Percentiles rank a stretch among this genome's conserved stretches.
These are phyloP conservation scores for Augochlorella aurata DNA, from an alignment of 2,888 invertebrate genomes.

Conservation along the genomic window DNA sequence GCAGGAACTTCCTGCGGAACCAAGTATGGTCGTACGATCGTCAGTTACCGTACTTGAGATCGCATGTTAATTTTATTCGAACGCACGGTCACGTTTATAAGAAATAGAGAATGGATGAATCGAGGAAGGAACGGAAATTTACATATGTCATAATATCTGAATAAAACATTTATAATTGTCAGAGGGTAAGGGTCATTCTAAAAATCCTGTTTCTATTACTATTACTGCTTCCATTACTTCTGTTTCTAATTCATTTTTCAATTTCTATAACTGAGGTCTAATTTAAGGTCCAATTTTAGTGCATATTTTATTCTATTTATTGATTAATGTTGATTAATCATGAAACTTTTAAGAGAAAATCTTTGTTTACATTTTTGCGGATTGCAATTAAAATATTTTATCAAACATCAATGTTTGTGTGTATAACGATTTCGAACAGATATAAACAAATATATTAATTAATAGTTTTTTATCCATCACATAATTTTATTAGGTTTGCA, in stretches of 20 bases:
- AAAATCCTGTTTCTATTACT: not conserved
- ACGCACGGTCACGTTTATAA: constrained; percentile 1
- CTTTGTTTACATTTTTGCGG: not conserved
- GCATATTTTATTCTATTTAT: not conserved
- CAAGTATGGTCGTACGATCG: constrained; percentile 55
- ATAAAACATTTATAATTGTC: not conserved
- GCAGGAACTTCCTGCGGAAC: constrained; percentile 51
- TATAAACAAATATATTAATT: not conserved
- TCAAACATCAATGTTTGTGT: not conserved
- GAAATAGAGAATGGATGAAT: constrained; percentile 26
- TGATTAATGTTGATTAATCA: not conserved
- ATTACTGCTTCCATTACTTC: not conserved
- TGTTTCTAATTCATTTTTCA: not conserved
- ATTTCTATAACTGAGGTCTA: not conserved
- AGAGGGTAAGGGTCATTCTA: not conserved
- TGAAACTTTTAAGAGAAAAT: not conserved
- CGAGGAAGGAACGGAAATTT: not conserved
- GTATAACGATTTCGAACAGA: not conserved
- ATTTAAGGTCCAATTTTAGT: not conserved
- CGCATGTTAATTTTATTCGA: constrained; percentile 35
- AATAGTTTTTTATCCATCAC: not conserved
- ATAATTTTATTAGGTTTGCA: not conserved
- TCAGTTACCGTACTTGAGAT: constrained; percentile 27
- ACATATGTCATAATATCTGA: not conserved
- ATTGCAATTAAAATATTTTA: not conserved